Conservation (phyloP, 2,888 invertebrate species). For the Diachrysia chrysitis region DNA sequence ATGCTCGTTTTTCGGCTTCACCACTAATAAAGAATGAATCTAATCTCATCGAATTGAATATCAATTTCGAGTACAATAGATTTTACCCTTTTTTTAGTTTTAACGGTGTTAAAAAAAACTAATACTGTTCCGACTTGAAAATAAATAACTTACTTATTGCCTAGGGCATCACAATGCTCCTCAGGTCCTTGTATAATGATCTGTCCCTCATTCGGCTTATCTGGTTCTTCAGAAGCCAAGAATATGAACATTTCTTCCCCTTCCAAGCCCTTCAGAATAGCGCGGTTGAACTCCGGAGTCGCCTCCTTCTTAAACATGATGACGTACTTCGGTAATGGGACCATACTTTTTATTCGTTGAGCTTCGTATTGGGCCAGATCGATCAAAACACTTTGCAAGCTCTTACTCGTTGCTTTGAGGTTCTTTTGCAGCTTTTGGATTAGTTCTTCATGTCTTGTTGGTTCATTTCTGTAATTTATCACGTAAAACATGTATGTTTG, state of each 20-base stretch:
- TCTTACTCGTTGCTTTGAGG: slow-evolving; percentile 90
- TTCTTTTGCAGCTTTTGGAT: slow-evolving; percentile 93
- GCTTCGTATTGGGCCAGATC: slow-evolving; percentile 93
- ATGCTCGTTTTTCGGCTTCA: too few species aligned
- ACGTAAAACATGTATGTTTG: too few species aligned
- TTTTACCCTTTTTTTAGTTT: too few species aligned
- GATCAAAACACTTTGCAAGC: slow-evolving; percentile 90
- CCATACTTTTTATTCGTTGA: slow-evolving; percentile 86
- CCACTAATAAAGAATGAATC: too few species aligned
- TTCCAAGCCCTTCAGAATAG: slow-evolving; percentile 91
- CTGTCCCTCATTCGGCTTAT: slow-evolving; percentile 88
- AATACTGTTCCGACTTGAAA: too few species aligned
- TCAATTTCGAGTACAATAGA: too few species aligned
- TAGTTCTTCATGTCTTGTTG: slow-evolving; percentile 91
- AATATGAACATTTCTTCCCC: slow-evolving; percentile 90
- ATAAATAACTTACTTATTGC: slow-evolving; percentile 88
- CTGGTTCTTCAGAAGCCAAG: slow-evolving; percentile 92
- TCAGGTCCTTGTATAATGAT: slow-evolving; percentile 89
- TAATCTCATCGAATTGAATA: too few species aligned
- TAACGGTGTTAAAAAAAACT: too few species aligned
- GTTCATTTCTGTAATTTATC: slow-evolving; percentile 91
- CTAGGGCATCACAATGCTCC: slow-evolving; percentile 87
- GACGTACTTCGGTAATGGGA: slow-evolving; percentile 88
- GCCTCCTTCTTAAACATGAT: slow-evolving; percentile 92
- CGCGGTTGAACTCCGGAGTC: slow-evolving; percentile 93